Base-by-base conservation (phyloP, 2,888 invertebrate species). In the Cryptosula pallasiana region DNA sequence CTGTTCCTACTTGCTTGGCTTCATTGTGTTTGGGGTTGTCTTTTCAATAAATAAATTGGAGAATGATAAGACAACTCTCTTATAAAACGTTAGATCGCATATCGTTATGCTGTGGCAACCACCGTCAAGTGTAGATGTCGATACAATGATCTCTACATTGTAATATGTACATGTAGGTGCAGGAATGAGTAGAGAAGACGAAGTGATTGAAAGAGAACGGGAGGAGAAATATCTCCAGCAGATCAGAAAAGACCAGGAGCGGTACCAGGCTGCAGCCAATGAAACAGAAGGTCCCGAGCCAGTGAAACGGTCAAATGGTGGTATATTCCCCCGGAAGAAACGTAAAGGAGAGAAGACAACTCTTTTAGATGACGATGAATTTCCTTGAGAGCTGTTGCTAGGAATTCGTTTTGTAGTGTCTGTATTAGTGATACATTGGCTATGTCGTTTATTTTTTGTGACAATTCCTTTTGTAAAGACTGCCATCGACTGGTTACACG, bases 141-240 rank as follows among this genome's bases (percentile, higher is more conserved):
- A n/a, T n/a, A n/a, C n/a, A n/a, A n/a, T n/a, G n/a, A n/a, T n/a
- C n/a, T n/a, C n/a, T n/a, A n/a, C n/a, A n/a, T n/a, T n/a, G n/a
- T n/a, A n/a, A n/a, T n/a, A n/a, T n/a, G n/a, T n/a, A n/a, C 45
- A 13, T 5, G 25, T 25, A 63, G 63, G 63, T 3, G 27, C 63
- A 29, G 63, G 63, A 13, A 63, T 63, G 63, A 63, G 63, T 32
- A 20, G 63, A 9, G 63, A 63, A 34, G 63, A 63, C n/a, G 63
- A 63, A 32, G 63, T 63, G n/a, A 63, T 63, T 29, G 63, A 63
- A 27, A 63, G 63, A 63, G 63, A 63, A 34, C 27, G 63, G 9
- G 63, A 63, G 27, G 63, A 63, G 63, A 63, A 63, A 32, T 63
- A 63, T 63, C 32, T 63, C 9, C 5, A 63, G 32, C 63, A 63